Evolutionary conservation across 2,797 vertebrate species (phyloP).

Genomic region (Danionella dracula): DNA sequence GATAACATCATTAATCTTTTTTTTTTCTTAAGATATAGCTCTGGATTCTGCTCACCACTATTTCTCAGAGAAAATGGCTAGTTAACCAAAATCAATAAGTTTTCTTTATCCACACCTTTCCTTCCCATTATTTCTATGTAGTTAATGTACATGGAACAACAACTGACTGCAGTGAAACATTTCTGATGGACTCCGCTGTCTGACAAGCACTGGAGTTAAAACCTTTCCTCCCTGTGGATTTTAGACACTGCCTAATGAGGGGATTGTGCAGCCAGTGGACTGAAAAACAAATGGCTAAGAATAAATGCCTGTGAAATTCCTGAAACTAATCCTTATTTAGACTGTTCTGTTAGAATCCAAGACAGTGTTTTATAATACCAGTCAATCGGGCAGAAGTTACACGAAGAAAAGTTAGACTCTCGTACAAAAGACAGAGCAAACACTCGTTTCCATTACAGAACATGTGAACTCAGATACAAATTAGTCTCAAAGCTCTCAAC

Average conservation of each 20-base stretch:
- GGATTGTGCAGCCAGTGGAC: background rate
- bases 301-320: constrained; percentile 13
- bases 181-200: background rate
- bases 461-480: background rate
- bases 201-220: background rate
- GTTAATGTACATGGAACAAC: background rate
- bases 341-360: constrained; percentile 1
- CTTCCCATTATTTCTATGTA: background rate
- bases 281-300: background rate
- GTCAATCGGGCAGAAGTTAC: background rate
- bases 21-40: too few relatives aligned
- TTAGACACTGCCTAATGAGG: constrained; percentile 16
- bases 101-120: background rate
- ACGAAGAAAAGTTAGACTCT: background rate
- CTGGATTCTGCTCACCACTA: too few relatives aligned
- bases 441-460: background rate
- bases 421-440: background rate
- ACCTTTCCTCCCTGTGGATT: background rate
- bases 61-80: too few relatives aligned
- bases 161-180: too few relatives aligned
- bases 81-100: too few relatives aligned
- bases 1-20: background rate
- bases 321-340: constrained; percentile 16
- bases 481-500: constrained; percentile 4
- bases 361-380: constrained; percentile 1